These are phyloP conservation scores for Schizotus pectinicornis DNA, from an alignment of 2,888 invertebrate genomes.

Conservation along the genomic window DNA sequence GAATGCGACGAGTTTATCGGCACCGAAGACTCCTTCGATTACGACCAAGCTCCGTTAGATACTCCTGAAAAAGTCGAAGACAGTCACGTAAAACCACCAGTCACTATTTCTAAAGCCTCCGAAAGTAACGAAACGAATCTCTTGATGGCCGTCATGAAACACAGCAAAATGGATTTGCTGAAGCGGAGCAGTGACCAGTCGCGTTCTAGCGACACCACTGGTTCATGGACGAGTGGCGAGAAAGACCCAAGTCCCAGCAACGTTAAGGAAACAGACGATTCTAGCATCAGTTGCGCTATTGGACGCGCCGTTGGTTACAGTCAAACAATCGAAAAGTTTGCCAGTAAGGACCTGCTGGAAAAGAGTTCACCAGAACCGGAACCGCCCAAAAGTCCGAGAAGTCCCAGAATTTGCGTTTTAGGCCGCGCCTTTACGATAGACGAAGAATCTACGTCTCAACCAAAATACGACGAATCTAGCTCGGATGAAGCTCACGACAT, in stretches of 20 bases:
- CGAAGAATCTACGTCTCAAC: slow-evolving; percentile 51
- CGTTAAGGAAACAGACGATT: slow-evolving; percentile 71
- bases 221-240: slow-evolving; percentile 81
- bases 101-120: slow-evolving; percentile 8
- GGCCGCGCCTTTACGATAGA: slow-evolving; percentile 59
- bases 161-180: slow-evolving; percentile 62
- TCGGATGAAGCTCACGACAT: slow-evolving; percentile 53
- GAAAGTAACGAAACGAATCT: slow-evolving; percentile 40
- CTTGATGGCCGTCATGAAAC: slow-evolving; percentile 60
- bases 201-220: slow-evolving; percentile 76
- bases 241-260: slow-evolving; percentile 69
- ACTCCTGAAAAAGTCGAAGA: slow-evolving; percentile 48
- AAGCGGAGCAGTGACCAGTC: slow-evolving; percentile 78
- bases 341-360: slow-evolving; percentile 67
- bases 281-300: slow-evolving; percentile 79
- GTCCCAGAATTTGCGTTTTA: slow-evolving; percentile 55
- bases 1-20: slow-evolving; percentile 73
- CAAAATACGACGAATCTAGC: slow-evolving; percentile 42
- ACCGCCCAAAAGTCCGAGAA: slow-evolving; percentile 50
- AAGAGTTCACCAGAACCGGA: slow-evolving; percentile 51
- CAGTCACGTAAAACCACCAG: slow-evolving; percentile 23
- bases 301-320: slow-evolving; percentile 80
- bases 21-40: slow-evolving; percentile 69
- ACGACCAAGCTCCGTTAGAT: slow-evolving; percentile 50
- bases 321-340: slow-evolving; percentile 72